These are phyloP conservation scores for Epinotia ramella DNA, from an alignment of 2,888 invertebrate genomes.

Conservation along the genomic window DNA sequence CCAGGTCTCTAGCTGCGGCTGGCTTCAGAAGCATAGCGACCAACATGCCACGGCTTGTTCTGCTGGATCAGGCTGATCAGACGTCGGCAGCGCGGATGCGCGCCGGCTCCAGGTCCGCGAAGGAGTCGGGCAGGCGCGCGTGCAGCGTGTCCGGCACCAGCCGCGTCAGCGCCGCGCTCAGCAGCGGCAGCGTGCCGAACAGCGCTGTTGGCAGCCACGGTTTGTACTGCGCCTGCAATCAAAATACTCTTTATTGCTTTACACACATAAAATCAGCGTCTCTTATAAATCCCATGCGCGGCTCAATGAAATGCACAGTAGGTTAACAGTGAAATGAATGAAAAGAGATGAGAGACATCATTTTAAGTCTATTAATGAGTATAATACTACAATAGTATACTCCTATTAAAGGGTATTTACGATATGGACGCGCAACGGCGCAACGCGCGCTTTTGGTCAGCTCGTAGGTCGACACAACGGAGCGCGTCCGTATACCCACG, in stretches of 20 bases:
- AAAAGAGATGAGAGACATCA: too few relatives aligned
- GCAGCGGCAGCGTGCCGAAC: constrained; percentile 82
- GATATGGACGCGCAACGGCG: too few relatives aligned
- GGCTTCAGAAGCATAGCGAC: background rate
- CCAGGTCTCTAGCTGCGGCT: too few relatives aligned
- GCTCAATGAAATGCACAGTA: too few relatives aligned
- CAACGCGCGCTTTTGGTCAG: too few relatives aligned
- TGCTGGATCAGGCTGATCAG: background rate
- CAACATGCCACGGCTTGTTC: background rate
- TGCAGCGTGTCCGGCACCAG: constrained; percentile 87
- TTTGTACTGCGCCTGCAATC: constrained; percentile 63
- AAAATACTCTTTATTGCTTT: background rate
- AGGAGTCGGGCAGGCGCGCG: constrained; percentile 85
- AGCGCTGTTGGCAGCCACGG: constrained; percentile 81
- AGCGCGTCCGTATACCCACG: too few relatives aligned
- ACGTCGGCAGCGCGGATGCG: constrained; percentile 45
- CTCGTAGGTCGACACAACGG: too few relatives aligned
- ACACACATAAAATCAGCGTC: background rate
- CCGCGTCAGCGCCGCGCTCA: constrained; percentile 83
- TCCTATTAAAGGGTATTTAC: too few relatives aligned
- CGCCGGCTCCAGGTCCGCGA: constrained; percentile 76
- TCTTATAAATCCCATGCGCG: too few relatives aligned
- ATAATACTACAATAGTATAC: too few relatives aligned
- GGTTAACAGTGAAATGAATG: too few relatives aligned
- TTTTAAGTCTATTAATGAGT: too few relatives aligned